Base-by-base conservation (phyloP, 2,797 vertebrate species). In the Sebastes minor region DNA sequence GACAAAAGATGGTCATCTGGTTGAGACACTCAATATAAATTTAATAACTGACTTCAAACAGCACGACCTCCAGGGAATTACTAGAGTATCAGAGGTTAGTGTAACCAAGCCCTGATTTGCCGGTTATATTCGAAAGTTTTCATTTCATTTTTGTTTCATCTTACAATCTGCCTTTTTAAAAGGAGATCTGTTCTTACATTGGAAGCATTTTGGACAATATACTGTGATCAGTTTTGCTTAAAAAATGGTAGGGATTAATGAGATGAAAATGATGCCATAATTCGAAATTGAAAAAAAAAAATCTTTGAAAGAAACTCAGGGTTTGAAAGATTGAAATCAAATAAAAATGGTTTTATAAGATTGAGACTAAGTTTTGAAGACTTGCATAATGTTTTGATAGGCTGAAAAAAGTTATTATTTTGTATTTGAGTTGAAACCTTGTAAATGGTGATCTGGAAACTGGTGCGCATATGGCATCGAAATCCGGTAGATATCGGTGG, bases 1-100 rank as follows among this genome's bases (percentile, higher is more conserved):
- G 27, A 78, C 63, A 80, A 62, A 76, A 70, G 20, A 42, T 7
- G 8, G 33, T 80, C 74, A 49, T 79, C 30, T 86, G 6, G 11
- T 33, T 55, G 23, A 63, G n/a, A 68, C 49, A 9, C 16, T 2
- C 8, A 18, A 62, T 46, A 69, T 46, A 63, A 28, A 5, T 57
- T 27, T 23, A 42, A 81, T 8, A 35, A 61, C 56, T 53, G 56
- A 75, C 33, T 11, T 5, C 70, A 86, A 82, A 78, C 59, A 49
- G 61, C 59, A 69, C 9, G 49, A 52, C 3, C 23, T 62, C 62
- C 25, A 18, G 30, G 8, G 14, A 74, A 25, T 7, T 2, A 61
- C 20, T 55, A 5, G 52, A 67, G 16, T 28, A 20, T 30, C 30
- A 38, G 33, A 55, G 42, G 7, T 64, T 56, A 52, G n/a, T 56